A percentile compares a stretch with the other conserved stretches of the same genome.
Conservation (phyloP, 2,113 vertebrate genomes). For the Paedocypris sp. region DNA sequence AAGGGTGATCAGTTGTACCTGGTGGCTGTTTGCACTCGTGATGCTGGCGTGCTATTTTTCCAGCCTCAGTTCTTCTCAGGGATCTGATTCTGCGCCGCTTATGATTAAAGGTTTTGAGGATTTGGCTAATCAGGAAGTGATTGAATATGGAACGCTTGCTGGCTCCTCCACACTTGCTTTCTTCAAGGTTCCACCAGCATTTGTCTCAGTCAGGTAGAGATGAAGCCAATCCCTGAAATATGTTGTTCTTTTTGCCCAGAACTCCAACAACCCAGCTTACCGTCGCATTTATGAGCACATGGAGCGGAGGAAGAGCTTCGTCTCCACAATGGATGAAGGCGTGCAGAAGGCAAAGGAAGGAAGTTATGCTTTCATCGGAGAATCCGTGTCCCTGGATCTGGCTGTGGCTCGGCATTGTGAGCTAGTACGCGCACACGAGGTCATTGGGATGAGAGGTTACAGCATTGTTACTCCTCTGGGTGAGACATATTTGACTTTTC, state of each 20-base stretch:
- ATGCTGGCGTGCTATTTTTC: conserved; percentile 75
- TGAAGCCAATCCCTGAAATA: neutral
- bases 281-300: conserved; percentile 77
- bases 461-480: conserved; percentile 67
- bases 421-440: conserved; percentile 64
- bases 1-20: conserved; percentile 66
- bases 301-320: conserved; percentile 69
- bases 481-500: conserved; percentile 39
- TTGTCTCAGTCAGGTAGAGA: neutral
- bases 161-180: conserved; percentile 73
- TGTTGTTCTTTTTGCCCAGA: conserved; percentile 46
- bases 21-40: conserved; percentile 75
- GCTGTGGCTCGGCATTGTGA: conserved; percentile 71
- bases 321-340: conserved; percentile 70
- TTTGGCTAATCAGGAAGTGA: conserved; percentile 69
- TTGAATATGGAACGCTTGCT: conserved; percentile 71
- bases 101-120: conserved; percentile 73
- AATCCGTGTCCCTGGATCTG: conserved; percentile 74
- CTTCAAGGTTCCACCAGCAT: conserved; percentile 63
- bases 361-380: conserved; percentile 76
- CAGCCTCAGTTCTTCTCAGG: conserved; percentile 62
- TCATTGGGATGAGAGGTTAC: conserved; percentile 72
- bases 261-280: conserved; percentile 72
- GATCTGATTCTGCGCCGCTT: conserved; percentile 51
- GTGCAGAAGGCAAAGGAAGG: conserved; percentile 63